A percentile compares a stretch with the other conserved stretches of the same genome.
phyloP scores from a whole-genome alignment of 2,797 vertebrate genomes.

The Buphagus erythrorhynchus region DNA sequence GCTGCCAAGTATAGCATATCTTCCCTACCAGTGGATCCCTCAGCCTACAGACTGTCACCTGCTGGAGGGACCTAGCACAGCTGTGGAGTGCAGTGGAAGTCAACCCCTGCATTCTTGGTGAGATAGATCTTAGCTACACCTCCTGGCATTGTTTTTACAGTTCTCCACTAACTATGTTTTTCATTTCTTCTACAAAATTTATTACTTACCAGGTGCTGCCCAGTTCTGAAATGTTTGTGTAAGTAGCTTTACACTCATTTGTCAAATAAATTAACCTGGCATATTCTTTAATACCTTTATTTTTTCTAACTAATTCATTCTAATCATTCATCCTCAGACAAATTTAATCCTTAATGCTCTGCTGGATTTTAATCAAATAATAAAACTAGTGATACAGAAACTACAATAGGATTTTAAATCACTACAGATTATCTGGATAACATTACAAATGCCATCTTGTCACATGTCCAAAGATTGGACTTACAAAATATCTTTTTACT shows the following conservation, averaged over 20 bases:
- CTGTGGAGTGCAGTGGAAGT: not conserved
- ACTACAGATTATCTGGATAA: slow-evolving; percentile 31
- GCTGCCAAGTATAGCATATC: not conserved
- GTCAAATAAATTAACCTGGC: slow-evolving; percentile 31
- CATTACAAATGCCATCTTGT: not conserved
- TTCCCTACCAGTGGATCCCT: not conserved
- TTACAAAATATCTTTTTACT: not conserved
- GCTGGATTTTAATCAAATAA: slow-evolving; percentile 42
- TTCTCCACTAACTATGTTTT: not conserved
- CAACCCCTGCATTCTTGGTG: not conserved
- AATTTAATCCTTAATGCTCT: slow-evolving; percentile 51
- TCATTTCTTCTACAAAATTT: not conserved
- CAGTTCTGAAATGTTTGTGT: not conserved
- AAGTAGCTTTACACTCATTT: slow-evolving; percentile 21
- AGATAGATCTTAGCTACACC: not conserved
- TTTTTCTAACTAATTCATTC: slow-evolving; percentile 29
- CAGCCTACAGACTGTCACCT: not conserved
- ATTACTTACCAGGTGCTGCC: not conserved
- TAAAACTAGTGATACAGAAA: slow-evolving; percentile 40
- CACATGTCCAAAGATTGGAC: not conserved
- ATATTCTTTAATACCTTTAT: slow-evolving; percentile 45
- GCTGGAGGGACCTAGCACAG: not conserved
- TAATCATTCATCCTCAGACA: slow-evolving; percentile 37
- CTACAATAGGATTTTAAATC: slow-evolving; percentile 33
- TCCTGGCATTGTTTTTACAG: not conserved